Conservation (phyloP, 1,140 invertebrate genomes). For the Planococcus citri region DNA sequence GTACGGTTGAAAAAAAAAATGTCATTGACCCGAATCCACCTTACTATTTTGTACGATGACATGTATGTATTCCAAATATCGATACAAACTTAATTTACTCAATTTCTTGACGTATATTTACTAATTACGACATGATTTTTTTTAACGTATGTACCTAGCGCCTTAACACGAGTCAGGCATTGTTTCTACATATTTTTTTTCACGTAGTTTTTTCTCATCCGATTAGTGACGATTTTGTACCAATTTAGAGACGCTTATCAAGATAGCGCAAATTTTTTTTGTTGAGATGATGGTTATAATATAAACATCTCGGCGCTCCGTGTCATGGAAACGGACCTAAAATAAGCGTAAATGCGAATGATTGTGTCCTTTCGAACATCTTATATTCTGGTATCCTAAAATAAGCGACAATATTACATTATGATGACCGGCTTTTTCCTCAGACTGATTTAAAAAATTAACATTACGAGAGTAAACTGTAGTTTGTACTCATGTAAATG, state of each 20-base stretch:
- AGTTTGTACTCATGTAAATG: constrained; percentile 17
- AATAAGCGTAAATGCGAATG: not conserved
- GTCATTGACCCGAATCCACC: too few species aligned
- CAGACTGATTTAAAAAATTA: constrained; percentile 11
- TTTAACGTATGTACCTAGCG: not conserved
- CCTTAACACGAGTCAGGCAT: not conserved
- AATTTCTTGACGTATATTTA: not conserved
- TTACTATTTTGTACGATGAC: not conserved
- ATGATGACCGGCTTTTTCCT: constrained; percentile 11
- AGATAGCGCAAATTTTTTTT: not conserved
- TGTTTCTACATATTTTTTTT: too few species aligned
- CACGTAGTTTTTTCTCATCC: not conserved
- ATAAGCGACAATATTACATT: constrained; percentile 1
- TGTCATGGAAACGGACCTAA: not conserved
- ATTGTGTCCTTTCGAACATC: not conserved
- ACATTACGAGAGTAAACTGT: constrained; percentile 14
- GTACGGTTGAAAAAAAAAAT: too few species aligned
- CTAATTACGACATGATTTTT: not conserved
- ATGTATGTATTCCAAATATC: not conserved
- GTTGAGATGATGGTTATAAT: not conserved
- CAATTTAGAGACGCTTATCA: not conserved
- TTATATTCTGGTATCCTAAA: not conserved
- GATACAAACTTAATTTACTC: not conserved
- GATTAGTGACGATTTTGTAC: constrained; percentile 7
- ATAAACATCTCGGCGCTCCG: not conserved